A percentile compares a stretch with the other conserved stretches of the same genome.
These are phyloP conservation scores for Cyprinodon variegatus DNA, from an alignment of 2,113 vertebrate species.

Conservation along the genomic window DNA sequence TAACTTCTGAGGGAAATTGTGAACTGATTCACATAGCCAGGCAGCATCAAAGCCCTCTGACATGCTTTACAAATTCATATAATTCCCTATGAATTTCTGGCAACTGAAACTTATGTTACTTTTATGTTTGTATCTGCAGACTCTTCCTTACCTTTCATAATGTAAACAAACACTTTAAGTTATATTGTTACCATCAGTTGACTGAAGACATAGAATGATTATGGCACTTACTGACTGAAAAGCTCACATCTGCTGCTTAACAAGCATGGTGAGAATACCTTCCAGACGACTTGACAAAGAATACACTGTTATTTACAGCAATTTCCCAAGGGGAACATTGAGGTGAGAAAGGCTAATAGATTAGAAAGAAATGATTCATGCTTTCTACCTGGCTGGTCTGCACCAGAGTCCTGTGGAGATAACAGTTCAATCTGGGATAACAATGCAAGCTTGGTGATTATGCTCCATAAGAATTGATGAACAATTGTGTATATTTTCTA, in stretches of 20 bases:
- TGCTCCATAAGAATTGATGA: slow-evolving; percentile 18
- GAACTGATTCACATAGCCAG: neutral
- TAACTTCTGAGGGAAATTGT: neutral
- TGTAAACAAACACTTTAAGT: slow-evolving; percentile 55
- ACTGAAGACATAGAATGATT: slow-evolving; percentile 44
- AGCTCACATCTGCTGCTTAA: slow-evolving; percentile 60
- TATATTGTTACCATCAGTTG: slow-evolving; percentile 42
- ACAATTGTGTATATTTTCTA: neutral
- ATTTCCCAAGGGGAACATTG: slow-evolving; percentile 23
- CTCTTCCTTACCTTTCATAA: slow-evolving; percentile 38
- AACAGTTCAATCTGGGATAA: slow-evolving; percentile 17
- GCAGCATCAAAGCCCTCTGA: slow-evolving; percentile 21
- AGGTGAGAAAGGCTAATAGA: slow-evolving; percentile 60
- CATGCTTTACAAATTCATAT: slow-evolving; percentile 28
- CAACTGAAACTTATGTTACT: no score
- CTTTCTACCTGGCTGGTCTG: slow-evolving; percentile 46
- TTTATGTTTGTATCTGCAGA: slow-evolving; percentile 23
- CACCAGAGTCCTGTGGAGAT: slow-evolving; percentile 31
- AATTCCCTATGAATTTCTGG: slow-evolving; percentile 20
- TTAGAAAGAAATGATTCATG: slow-evolving; percentile 53
- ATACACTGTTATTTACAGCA: slow-evolving; percentile 66
- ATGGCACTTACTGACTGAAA: slow-evolving; percentile 45
- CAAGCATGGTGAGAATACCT: slow-evolving; percentile 50
- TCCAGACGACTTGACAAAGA: slow-evolving; percentile 59
- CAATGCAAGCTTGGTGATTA: slow-evolving; percentile 12